A percentile compares a stretch with the other conserved stretches of the same genome.
These are phyloP conservation scores for Fundulus diaphanus DNA, from an alignment of 2,797 vertebrate species.

Conservation along the genomic window DNA sequence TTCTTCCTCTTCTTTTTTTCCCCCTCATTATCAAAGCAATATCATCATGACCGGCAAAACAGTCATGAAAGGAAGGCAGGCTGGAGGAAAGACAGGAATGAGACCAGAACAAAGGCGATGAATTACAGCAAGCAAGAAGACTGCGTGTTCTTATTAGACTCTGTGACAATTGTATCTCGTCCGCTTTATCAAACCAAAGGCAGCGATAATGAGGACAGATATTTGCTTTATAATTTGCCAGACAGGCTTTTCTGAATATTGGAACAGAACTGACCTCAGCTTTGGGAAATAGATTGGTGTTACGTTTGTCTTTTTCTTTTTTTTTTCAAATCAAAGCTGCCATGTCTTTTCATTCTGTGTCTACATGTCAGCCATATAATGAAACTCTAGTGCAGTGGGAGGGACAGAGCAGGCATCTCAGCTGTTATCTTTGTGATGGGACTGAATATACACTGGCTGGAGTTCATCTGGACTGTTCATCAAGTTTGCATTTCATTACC, in stretches of 20 bases:
- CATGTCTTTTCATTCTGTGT: conserved; percentile 60
- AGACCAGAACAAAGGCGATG: conserved; percentile 67
- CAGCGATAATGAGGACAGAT: conserved; percentile 63
- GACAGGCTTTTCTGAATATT: conserved; percentile 53
- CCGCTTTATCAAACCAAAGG: conserved; percentile 70
- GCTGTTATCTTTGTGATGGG: conserved; percentile 63
- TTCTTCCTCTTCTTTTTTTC: conserved; percentile 55
- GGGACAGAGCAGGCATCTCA: conserved; percentile 60
- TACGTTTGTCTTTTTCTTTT: conserved; percentile 43
- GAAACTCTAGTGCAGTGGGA: conserved; percentile 44
- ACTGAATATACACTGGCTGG: conserved; percentile 20
- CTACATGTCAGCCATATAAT: conserved; percentile 38
- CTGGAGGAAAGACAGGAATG: conserved; percentile 47
- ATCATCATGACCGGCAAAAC: conserved; percentile 75
- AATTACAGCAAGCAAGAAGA: conserved; percentile 65
- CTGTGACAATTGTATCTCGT: conserved; percentile 70
- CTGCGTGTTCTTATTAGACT: conserved; percentile 70
- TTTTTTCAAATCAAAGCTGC: conserved; percentile 67
- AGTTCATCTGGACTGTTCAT: conserved; percentile 9
- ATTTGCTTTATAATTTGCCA: conserved; percentile 63
- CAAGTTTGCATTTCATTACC: conserved; percentile 8
- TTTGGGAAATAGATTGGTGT: conserved; percentile 40
- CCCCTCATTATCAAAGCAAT: conserved; percentile 74
- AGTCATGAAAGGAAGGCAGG: conserved; percentile 65
- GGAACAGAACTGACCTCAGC: conserved; percentile 29